phyloP scores from a whole-genome alignment of 1,140 invertebrate genomes.

The Heliconius nattereri region DNA sequence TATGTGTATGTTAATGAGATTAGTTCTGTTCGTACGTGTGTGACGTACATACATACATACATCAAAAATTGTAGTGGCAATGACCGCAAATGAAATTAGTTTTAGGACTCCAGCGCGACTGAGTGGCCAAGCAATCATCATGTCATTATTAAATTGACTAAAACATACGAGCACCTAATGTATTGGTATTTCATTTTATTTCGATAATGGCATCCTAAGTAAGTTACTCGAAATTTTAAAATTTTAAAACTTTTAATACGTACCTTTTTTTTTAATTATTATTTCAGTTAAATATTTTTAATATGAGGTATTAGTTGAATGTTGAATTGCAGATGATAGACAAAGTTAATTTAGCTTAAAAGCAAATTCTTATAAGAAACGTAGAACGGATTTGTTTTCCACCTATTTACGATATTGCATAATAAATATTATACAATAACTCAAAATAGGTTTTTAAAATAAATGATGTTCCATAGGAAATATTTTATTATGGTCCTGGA shows the following conservation, averaged over 20 bases:
- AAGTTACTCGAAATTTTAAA: background rate
- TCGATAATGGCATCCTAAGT: background rate
- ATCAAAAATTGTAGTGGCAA: conserved; percentile 10
- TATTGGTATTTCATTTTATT: background rate
- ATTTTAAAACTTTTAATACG: no score
- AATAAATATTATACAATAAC: no score
- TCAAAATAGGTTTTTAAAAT: no score
- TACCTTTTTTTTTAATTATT: background rate
- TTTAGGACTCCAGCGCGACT: conserved; percentile 12
- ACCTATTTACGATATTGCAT: no score
- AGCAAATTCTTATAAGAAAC: no score
- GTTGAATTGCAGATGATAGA: no score
- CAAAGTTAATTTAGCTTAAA: no score
- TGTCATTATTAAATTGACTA: conserved; percentile 5
- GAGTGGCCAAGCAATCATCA: background rate
- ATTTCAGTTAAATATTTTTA: no score
- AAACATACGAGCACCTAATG: background rate
- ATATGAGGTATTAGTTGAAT: no score
- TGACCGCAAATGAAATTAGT: conserved; percentile 30
- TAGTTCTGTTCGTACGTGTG: conserved; percentile 12
- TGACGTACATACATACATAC: background rate
- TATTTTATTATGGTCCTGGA: no score
- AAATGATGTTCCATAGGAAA: no score
- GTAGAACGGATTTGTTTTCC: no score
- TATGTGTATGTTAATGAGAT: conserved; percentile 27